phyloP scores from a whole-genome alignment of 2,113 vertebrate species.

The Gambusia affinis region DNA sequence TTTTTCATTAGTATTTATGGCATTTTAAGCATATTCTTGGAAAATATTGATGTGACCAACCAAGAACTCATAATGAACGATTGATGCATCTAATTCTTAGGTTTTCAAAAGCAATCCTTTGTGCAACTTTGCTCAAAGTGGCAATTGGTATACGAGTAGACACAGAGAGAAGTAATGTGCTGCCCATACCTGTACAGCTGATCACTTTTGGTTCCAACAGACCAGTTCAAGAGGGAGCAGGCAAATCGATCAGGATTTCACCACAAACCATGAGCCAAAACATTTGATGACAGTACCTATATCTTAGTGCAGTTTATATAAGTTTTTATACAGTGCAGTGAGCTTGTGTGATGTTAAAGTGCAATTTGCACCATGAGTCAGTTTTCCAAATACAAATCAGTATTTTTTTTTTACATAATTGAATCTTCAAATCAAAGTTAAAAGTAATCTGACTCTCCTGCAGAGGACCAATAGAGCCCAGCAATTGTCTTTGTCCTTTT shows the following conservation, averaged over 20 bases:
- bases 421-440: background rate
- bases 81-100: too few relatives aligned
- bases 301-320: background rate
- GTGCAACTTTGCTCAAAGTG: too few relatives aligned
- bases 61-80: too few relatives aligned
- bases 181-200: too few relatives aligned
- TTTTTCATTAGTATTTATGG: too few relatives aligned
- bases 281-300: background rate
- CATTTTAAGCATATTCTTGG: too few relatives aligned
- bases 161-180: too few relatives aligned
- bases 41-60: too few relatives aligned
- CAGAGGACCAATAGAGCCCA: slow-evolving; percentile 10
- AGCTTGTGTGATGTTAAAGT: background rate
- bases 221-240: background rate
- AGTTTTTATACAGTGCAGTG: background rate
- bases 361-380: background rate
- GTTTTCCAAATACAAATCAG: background rate
- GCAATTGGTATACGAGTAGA: too few relatives aligned
- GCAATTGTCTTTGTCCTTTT: slow-evolving; percentile 30
- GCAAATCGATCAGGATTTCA: background rate
- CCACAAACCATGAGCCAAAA: too few relatives aligned
- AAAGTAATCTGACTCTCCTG: slow-evolving; percentile 7
- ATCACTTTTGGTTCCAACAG: background rate
- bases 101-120: too few relatives aligned
- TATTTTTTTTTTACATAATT: background rate